Evolutionary conservation across 2,888 invertebrate genomes (phyloP), one percentile per base, ranked within the genome.

Genomic region (Himalopsyche anomala): DNA sequence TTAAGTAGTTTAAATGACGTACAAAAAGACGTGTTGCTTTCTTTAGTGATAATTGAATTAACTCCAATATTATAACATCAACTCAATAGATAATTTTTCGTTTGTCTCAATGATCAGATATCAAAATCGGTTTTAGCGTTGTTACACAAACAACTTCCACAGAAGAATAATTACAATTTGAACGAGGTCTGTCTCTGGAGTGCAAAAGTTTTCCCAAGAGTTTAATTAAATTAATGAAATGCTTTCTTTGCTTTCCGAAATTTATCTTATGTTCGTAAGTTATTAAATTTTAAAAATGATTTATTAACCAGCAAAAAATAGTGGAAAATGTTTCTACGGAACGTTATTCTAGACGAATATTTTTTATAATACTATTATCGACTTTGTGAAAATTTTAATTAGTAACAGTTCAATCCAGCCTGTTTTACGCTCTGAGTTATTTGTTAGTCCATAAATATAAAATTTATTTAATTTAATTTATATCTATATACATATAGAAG

Each of bases 221-320:
- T 74, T 74, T 74, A 28, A 74, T 74, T 74, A 74, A 74, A 74
- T 36, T 74, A 74, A 74, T 74, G 36, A 74, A 74, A 74, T 36
- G 38, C 74, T 15, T 74, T 36, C 74, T 74, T 36, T 74, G 38
- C 36, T 28, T 6, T 28, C 12, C 38, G 36, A 74, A 74, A 74
- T 74, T 38, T 38, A 74, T 74, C 36, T 12, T 74, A 36, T 36
- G 5, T 6, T 36, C 12, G 15, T 74, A 15, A 36, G 28, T 36
- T 36, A 36, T 74, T 36, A 62, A 28, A 38, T 74, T 74, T 36
- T 15, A 38, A 38, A 69, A 74, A 74, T 74, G 74, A 74, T 74
- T 74, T 74, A 74, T 74, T 74, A 74, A 51, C 51, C 15, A 15
- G 51, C 51, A 51, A 51, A 51, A 51, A 15, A 51, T 51, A 51